Evolutionary conservation across 2,797 vertebrate species (phyloP), one percentile per base, ranked within the genome.

Genomic region (Buceros bicornis): DNA sequence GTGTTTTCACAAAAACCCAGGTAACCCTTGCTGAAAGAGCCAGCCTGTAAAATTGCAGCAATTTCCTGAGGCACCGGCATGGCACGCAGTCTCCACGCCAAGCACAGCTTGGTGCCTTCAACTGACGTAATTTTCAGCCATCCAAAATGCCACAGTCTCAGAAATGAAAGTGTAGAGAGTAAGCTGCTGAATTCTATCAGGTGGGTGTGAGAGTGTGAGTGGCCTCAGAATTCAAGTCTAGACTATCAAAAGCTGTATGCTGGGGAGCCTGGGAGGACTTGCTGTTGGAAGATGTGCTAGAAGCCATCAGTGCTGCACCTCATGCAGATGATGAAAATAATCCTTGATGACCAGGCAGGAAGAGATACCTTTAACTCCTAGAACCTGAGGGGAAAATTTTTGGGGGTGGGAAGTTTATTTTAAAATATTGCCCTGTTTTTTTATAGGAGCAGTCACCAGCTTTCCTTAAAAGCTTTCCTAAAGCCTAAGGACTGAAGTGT

Each of bases 401-500:
- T 82, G 90, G 43, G 13, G 37, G 43, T 66, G 33, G 69, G 48
- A 86, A 22, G 17, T 33, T 87, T 91, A 66, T 82, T 79, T 94
- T 76, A 29, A 88, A 94, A 87, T 33, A 33, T 33, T 33, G 51
- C 56, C 54, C 18, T 87, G 18, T 91, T 93, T 88, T 95, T 94
- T 47, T 77, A 90, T 64, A 51, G 50, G 43, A 92, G 21, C 33
- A 26, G n/a, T 64, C 51, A 50, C 48, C 35, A 58, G 26, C 31
- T 88, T 84, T 66, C 85, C 57, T 48, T 48, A n/a, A 89, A 92
- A 74, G 71, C 15, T 87, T 87, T 82, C 33, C 33, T 33, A 33
- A 33, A 74, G 67, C 33, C 33, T 14, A 37, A 66, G 31, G 31
- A 77, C 47, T 43, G 53, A 66, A 82, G 90, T 16, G 20, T 88